These are phyloP conservation scores for Girardia tigrina DNA, from an alignment of 2,888 invertebrate genomes.

Conservation along the genomic window DNA sequence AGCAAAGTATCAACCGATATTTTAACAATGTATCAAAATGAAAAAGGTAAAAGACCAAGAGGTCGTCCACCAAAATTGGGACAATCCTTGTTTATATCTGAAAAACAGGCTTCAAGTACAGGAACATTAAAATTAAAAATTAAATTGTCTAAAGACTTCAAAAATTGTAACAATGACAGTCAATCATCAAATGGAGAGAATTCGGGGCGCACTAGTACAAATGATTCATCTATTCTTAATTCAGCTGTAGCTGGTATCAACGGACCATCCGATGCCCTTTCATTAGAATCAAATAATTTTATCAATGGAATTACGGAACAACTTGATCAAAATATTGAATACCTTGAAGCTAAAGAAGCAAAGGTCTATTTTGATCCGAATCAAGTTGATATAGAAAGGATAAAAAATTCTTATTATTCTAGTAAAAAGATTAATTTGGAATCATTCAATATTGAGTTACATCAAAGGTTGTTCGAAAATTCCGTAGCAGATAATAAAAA, in stretches of 20 bases:
- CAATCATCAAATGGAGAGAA: background rate
- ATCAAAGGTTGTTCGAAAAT: background rate
- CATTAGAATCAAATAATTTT: conserved; percentile 14
- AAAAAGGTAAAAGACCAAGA: background rate
- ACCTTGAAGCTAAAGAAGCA: background rate
- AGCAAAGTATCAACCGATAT: background rate
- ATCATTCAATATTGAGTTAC: background rate
- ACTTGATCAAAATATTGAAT: conserved; percentile 19
- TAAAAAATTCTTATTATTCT: background rate
- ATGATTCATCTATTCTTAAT: background rate
- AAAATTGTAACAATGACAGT: conserved; percentile 23
- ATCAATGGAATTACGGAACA: background rate
- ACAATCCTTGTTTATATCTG: background rate
- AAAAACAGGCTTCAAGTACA: background rate
- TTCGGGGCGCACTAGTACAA: background rate
- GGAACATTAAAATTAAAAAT: conserved; percentile 23
- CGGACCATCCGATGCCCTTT: conserved; percentile 5
- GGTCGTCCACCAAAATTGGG: background rate
- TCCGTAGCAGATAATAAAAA: background rate
- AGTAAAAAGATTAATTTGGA: background rate
- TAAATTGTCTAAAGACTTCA: conserved; percentile 13
- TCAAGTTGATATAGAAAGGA: conserved; percentile 7
- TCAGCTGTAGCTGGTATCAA: background rate
- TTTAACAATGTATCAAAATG: conserved; percentile 12
- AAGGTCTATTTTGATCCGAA: conserved; percentile 16